Conservation (phyloP, 2,113 vertebrate genomes). For the Cyanoramphus novaezelandiae region DNA sequence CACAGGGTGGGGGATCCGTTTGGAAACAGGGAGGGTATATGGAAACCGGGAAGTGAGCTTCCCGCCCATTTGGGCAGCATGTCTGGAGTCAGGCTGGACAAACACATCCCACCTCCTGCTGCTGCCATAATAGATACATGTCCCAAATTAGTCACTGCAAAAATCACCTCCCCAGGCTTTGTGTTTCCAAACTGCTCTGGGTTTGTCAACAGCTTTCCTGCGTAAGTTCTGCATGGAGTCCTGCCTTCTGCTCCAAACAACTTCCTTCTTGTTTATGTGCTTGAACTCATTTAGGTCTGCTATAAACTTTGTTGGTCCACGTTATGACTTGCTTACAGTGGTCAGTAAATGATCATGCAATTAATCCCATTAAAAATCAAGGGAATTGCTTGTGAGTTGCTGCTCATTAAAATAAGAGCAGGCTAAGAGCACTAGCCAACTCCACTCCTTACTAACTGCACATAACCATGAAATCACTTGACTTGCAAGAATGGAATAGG, state of each 20-base stretch:
- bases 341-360: neutral
- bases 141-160: neutral
- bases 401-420: neutral
- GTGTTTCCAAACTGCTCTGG: neutral
- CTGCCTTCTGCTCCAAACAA: neutral
- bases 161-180: neutral
- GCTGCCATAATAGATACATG: neutral
- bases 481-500: neutral
- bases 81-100: conserved; percentile 27
- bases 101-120: neutral
- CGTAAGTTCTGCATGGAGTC: accelerated
- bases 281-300: neutral
- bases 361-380: neutral
- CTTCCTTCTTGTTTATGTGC: neutral
- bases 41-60: conserved; percentile 10
- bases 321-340: neutral
- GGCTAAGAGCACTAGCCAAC: neutral
- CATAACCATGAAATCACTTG: neutral
- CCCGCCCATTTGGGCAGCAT: neutral
- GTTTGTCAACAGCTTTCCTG: neutral
- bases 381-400: neutral
- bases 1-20: neutral
- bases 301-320: neutral
- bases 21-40: conserved; percentile 15
- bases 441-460: neutral